Evolutionary conservation across 2,113 vertebrate species (phyloP), one percentile per base, ranked within the genome.

Genomic region (Myiozetetes cayanensis): DNA sequence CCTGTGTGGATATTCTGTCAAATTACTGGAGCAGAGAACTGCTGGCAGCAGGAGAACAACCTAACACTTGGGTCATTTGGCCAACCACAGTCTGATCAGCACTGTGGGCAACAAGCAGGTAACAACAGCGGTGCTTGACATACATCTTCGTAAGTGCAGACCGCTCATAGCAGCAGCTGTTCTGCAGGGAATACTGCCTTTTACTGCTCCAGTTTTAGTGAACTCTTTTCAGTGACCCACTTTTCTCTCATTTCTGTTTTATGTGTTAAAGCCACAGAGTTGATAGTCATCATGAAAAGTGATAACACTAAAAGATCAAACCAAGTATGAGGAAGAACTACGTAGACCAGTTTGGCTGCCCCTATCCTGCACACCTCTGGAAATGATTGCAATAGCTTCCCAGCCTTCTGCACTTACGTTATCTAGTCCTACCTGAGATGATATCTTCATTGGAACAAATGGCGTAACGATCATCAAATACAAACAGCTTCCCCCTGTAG

Each of bases 401-500:
- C 59, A 75, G 43, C 39, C 66, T 90, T 94, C 72, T 94, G 79
- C 73, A 39, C n/a, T 49, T 75, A 47, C 13, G 41, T 50, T 16
- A 73, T 43, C 43, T 70, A 77, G 31, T 95, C 98, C 92, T 95
- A 99, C 99, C 99, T 98, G 99, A 98, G 92, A 99, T 98, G 82
- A 99, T 43, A 37, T 99, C 98, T 43, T 87, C 71, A 90, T 99
- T 99, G 92, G 98, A 99, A 90, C 98, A 98, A 91, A 99, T 98
- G 94, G 99, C 92, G n/a, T 98, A 99, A 78, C 99, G 99, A 55
- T 99, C 98, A 90, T 99, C 99, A 93, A 99, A 99, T 56, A 99
- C 99, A 94, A 99, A 99, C 63, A 99, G 98, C 96, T 99, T 99
- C 56, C 99, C 99, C 35, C 98, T 98, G 96, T 99, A 99, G 97